Percentiles rank a stretch among this genome's conserved stretches.
Conservation (phyloP, 2,113 vertebrate species). For the Spermophilus dauricus region DNA sequence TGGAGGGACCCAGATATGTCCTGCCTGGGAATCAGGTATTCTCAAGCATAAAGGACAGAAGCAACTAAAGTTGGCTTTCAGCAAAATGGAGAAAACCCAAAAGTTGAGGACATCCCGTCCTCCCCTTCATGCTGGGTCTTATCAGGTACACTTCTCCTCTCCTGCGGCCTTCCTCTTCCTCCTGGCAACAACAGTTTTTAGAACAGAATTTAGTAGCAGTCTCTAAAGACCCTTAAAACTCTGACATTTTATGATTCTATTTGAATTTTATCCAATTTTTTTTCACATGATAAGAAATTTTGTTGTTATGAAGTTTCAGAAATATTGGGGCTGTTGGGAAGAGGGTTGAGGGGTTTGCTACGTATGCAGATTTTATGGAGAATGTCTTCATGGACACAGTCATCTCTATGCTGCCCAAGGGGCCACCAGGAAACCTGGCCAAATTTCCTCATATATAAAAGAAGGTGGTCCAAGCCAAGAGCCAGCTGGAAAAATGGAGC, state of each 20-base stretch:
- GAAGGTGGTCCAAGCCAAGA: background rate
- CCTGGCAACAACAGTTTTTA: constrained; percentile 46
- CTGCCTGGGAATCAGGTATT: background rate
- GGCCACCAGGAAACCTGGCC: background rate
- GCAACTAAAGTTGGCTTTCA: background rate
- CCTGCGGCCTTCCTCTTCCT: background rate
- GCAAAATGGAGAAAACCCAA: background rate
- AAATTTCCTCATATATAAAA: background rate
- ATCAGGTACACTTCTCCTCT: background rate
- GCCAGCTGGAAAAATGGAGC: background rate
- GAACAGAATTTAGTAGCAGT: constrained; percentile 57
- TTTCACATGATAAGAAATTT: constrained; percentile 38
- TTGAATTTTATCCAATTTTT: constrained; percentile 66
- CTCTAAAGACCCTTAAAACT: constrained; percentile 55
- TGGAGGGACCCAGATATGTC: background rate
- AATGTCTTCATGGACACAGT: background rate
- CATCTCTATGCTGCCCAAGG: too few species aligned
- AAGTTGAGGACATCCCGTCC: background rate
- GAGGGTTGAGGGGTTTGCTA: background rate
- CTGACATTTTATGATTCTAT: constrained; percentile 45
- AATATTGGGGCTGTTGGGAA: background rate
- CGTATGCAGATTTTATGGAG: background rate
- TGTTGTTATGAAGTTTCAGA: constrained; percentile 36
- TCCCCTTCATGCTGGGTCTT: background rate
- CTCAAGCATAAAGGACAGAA: background rate